phyloP scores from a whole-genome alignment of 92 coral and sea anemone species.

The Porites evermanni region DNA sequence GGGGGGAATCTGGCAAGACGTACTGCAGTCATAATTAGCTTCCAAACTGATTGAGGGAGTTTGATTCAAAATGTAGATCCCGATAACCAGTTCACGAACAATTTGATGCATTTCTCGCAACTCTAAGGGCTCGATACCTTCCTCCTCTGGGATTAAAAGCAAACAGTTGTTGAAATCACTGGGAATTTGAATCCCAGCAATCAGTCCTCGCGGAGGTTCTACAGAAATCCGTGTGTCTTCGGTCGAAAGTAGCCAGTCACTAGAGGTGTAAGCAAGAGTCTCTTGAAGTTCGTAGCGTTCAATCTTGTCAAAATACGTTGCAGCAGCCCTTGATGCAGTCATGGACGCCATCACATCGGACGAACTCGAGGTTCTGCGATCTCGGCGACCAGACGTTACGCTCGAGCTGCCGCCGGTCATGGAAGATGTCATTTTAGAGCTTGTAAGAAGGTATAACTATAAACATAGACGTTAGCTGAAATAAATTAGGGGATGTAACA shows the following conservation, averaged over 20 bases:
- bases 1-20: constrained; percentile 94
- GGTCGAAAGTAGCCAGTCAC: constrained; percentile 94
- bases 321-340: constrained; percentile 92
- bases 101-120: constrained; percentile 97
- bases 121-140: constrained; percentile 83
- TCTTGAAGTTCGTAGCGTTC: constrained; percentile 98
- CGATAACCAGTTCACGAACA: constrained; percentile 91
- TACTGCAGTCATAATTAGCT: constrained; percentile 92
- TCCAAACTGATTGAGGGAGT: constrained; percentile 92
- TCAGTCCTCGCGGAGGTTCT: constrained; percentile 92
- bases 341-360: constrained; percentile 82
- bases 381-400: constrained; percentile 13
- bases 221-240: constrained; percentile 92
- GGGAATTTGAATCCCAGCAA: constrained; percentile 87
- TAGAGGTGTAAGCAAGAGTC: constrained; percentile 85
- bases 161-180: constrained; percentile 83
- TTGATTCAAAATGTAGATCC: constrained; percentile 90
- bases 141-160: constrained; percentile 88
- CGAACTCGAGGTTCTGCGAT: constrained; percentile 37
- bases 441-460: neutral
- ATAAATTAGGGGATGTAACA: neutral
- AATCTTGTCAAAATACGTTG: constrained; percentile 97
- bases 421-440: constrained; percentile 19
- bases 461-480: neutral
- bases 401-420: constrained; percentile 7